phyloP scores from a whole-genome alignment of 2,797 vertebrate genomes.

The Philypnodon macrostomus region DNA sequence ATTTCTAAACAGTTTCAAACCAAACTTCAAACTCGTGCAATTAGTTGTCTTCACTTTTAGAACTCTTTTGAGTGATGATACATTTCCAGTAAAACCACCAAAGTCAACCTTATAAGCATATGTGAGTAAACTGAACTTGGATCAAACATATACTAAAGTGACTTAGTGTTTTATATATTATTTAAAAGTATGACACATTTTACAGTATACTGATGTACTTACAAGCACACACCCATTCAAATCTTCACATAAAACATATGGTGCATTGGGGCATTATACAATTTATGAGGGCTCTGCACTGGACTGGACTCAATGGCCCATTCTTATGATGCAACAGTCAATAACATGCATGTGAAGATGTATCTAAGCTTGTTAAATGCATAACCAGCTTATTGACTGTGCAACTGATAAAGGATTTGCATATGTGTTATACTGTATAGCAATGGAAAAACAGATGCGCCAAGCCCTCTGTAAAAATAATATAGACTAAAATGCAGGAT shows the following conservation, averaged over 20 bases:
- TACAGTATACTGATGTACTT: constrained; percentile 5
- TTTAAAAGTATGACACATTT: no score
- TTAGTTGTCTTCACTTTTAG: no score
- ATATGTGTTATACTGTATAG: not conserved
- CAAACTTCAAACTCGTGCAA: no score
- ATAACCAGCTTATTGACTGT: not conserved
- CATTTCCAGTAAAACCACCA: no score
- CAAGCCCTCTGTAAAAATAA: no score
- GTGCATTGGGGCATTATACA: not conserved
- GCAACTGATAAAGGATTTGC: not conserved
- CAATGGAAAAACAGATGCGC: constrained; percentile 1
- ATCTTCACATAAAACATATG: not conserved
- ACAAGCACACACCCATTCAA: constrained; percentile 1
- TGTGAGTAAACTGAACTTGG: no score
- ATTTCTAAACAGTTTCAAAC: no score
- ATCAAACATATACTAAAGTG: no score
- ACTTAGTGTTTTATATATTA: no score
- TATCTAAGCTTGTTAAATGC: not conserved
- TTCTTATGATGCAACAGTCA: not conserved
- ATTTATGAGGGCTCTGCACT: constrained; percentile 8
- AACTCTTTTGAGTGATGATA: no score
- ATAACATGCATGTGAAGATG: not conserved
- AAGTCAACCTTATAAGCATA: no score
- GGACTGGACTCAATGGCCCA: not conserved
- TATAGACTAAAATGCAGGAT: no score